Evolutionary conservation across 2,888 invertebrate species (phyloP).

Genomic region (Thecocarcelia acutangulata): DNA sequence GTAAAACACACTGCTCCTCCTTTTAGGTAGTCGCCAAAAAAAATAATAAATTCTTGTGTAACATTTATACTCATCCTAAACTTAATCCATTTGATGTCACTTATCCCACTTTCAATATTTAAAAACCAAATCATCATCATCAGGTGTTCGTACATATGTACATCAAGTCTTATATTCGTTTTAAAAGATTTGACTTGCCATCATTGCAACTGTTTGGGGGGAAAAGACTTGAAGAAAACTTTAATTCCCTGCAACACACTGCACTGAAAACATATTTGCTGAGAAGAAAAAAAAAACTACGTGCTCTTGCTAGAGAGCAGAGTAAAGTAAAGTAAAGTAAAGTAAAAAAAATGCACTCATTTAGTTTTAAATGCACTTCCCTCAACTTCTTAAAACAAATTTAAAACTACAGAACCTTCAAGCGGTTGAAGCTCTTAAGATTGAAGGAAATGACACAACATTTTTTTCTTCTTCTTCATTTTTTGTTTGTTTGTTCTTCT

Average conservation of each 20-base stretch:
- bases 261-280: conserved; percentile 7
- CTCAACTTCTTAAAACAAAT: neutral
- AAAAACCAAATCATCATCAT: too few species aligned
- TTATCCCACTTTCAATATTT: too few species aligned
- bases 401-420: conserved; percentile 9
- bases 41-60: too few species aligned
- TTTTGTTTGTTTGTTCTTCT: neutral
- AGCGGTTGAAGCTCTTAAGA: neutral
- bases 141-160: too few species aligned
- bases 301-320: neutral
- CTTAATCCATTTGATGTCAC: too few species aligned
- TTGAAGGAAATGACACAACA: conserved; percentile 4
- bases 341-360: conserved; percentile 12
- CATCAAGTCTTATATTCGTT: neutral
- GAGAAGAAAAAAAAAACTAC: conserved; percentile 24
- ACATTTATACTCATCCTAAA: too few species aligned
- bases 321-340: too few species aligned
- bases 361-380: conserved; percentile 25
- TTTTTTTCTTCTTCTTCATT: neutral
- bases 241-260: conserved; percentile 19
- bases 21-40: too few species aligned
- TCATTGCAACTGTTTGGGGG: neutral
- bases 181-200: conserved; percentile 6
- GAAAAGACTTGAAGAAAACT: neutral
- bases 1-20: too few species aligned